phyloP scores from a whole-genome alignment of 2,888 invertebrate genomes.

The Lapara coniferarum region DNA sequence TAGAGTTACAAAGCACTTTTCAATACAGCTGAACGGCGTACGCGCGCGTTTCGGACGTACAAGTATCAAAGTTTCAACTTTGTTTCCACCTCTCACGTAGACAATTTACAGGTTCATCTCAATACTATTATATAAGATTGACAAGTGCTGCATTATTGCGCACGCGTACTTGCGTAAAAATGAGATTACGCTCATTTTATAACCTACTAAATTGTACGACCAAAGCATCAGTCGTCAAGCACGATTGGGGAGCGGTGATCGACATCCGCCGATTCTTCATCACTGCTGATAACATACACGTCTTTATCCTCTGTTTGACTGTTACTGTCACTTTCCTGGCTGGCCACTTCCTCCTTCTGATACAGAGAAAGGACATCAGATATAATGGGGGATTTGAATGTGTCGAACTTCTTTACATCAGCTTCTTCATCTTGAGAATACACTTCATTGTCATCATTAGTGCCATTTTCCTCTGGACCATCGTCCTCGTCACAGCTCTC shows the following conservation, averaged over 20 bases:
- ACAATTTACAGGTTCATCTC: too few species aligned
- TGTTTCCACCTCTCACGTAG: too few species aligned
- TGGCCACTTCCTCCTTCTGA: conserved; percentile 48
- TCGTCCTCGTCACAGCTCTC: conserved; percentile 62
- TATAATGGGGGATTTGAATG: conserved; percentile 67
- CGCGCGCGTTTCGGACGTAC: too few species aligned
- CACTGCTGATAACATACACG: conserved; percentile 36
- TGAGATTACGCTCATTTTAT: too few species aligned
- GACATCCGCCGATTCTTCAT: conserved; percentile 59
- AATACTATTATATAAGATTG: too few species aligned
- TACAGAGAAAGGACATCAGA: conserved; percentile 74
- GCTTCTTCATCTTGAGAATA: conserved; percentile 34
- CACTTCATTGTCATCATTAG: neutral
- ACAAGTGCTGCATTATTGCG: too few species aligned
- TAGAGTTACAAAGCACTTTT: too few species aligned
- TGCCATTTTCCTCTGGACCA: neutral
- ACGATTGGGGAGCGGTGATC: conserved; percentile 53
- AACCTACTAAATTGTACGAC: too few species aligned
- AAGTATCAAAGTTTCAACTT: too few species aligned
- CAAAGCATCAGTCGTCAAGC: conserved; percentile 47
- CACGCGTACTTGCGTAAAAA: too few species aligned
- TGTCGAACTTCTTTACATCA: conserved; percentile 32
- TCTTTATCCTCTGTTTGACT: conserved; percentile 10
- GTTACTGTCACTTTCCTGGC: conserved; percentile 29
- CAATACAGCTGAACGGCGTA: too few species aligned